A percentile compares a stretch with the other conserved stretches of the same genome.
Evolutionary conservation across 2,888 invertebrate species (phyloP).

Genomic region (Aspidapion aeneum): DNA sequence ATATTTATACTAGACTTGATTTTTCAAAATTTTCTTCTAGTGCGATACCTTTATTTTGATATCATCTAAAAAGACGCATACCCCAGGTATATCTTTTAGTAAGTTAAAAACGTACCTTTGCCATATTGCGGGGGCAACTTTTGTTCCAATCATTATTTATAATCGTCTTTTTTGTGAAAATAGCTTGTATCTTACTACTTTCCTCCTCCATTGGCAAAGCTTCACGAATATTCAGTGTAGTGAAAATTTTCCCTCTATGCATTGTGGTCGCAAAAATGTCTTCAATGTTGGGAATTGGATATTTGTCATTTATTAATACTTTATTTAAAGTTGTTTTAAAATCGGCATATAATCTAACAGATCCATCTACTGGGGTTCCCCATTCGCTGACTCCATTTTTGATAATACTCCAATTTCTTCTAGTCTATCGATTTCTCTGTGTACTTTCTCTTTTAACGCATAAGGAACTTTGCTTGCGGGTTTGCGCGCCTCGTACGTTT

Average conservation of each 20-base stretch:
- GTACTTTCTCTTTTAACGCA: neutral
- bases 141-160: no score
- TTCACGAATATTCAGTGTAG: no score
- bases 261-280: no score
- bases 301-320: no score
- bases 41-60: slow-evolving; percentile 20
- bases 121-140: slow-evolving; percentile 35
- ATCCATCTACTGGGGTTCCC: neutral
- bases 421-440: neutral
- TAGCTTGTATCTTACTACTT: no score
- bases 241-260: neutral
- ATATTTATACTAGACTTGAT: no score
- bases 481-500: no score
- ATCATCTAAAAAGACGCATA: slow-evolving; percentile 33
- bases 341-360: neutral
- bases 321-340: no score
- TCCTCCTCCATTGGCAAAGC: no score
- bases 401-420: neutral
- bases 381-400: neutral
- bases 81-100: slow-evolving; percentile 28
- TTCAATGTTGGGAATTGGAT: no score
- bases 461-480: no score
- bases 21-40: slow-evolving; percentile 25
- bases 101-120: slow-evolving; percentile 33
- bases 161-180: no score